phyloP scores from a whole-genome alignment of 2,797 vertebrate genomes.

The Phylloscopus collybita region DNA sequence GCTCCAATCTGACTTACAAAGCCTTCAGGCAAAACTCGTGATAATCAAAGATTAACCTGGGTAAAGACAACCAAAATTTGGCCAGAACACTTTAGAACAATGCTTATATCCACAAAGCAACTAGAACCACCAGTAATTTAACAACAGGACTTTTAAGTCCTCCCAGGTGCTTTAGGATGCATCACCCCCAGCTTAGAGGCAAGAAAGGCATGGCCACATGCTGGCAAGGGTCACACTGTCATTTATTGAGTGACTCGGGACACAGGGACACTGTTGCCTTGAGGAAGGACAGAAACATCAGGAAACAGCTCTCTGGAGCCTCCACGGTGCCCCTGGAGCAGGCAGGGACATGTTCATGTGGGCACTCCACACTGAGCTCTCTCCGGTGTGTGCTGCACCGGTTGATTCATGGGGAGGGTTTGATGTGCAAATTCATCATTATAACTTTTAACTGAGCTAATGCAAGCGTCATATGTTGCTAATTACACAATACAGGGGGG shows the following conservation, averaged over 20 bases:
- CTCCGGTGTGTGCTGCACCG: background rate
- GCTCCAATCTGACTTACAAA: background rate
- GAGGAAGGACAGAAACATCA: background rate
- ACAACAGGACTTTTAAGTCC: background rate
- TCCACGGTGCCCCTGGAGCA: background rate
- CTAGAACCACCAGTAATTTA: background rate
- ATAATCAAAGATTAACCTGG: background rate
- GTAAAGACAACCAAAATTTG: background rate
- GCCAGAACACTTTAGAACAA: background rate
- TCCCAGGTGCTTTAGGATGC: background rate
- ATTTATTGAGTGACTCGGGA: fast-evolving
- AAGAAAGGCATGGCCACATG: background rate
- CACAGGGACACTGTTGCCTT: background rate
- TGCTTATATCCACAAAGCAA: background rate
- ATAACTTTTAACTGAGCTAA: conserved; percentile 65
- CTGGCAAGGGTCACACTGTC: background rate
- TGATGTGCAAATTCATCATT: conserved; percentile 65
- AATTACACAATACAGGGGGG: conserved; percentile 56
- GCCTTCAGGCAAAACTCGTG: background rate
- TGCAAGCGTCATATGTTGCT: conserved; percentile 60
- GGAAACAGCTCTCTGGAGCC: fast-evolving
- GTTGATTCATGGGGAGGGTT: conserved; percentile 39
- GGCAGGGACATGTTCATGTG: fast-evolving
- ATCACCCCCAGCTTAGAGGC: fast-evolving
- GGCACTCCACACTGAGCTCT: background rate